Percentiles rank a stretch among this genome's conserved stretches.
phyloP scores from a whole-genome alignment of 1,140 invertebrate genomes.

The Atta cephalotes region DNA sequence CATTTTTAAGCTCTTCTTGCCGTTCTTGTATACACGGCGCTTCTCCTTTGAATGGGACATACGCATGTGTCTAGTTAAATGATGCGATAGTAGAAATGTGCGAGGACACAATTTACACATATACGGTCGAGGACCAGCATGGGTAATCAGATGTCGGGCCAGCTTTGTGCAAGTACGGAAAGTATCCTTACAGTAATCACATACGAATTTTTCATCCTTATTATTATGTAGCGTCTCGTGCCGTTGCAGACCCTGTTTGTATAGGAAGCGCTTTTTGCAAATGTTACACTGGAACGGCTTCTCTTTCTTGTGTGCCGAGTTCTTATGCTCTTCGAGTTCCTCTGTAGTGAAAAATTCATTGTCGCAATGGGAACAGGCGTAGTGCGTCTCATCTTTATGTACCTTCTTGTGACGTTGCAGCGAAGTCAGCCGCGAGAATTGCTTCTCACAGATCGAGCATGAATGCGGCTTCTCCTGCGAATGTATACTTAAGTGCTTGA shows the following conservation, averaged over 20 bases:
- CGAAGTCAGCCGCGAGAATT: slow-evolving; percentile 87
- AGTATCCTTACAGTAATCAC: slow-evolving; percentile 89
- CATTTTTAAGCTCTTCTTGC: slow-evolving; percentile 85
- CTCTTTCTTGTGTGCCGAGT: slow-evolving; percentile 89
- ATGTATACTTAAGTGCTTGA: slow-evolving; percentile 88
- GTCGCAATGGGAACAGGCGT: slow-evolving; percentile 89
- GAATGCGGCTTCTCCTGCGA: slow-evolving; percentile 88
- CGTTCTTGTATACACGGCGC: slow-evolving; percentile 87
- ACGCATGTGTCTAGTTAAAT: slow-evolving; percentile 90
- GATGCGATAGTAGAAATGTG: slow-evolving; percentile 91
- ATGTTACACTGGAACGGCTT: slow-evolving; percentile 91
- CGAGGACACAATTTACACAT: slow-evolving; percentile 91
- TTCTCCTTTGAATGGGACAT: slow-evolving; percentile 88
- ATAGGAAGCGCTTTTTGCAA: slow-evolving; percentile 90
- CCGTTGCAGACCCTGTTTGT: slow-evolving; percentile 91
- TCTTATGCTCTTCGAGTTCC: slow-evolving; percentile 90
- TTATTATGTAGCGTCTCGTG: slow-evolving; percentile 88
- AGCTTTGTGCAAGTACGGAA: slow-evolving; percentile 90
- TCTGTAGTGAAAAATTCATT: slow-evolving; percentile 89
- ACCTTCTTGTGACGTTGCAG: slow-evolving; percentile 91
- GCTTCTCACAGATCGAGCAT: slow-evolving; percentile 88
- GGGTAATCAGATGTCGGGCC: slow-evolving; percentile 89
- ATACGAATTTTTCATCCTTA: slow-evolving; percentile 88
- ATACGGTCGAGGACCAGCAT: slow-evolving; percentile 90
- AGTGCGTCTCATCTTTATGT: slow-evolving; percentile 89